phyloP scores from a whole-genome alignment of 2,797 vertebrate species.

The Novumbra hubbsi region DNA sequence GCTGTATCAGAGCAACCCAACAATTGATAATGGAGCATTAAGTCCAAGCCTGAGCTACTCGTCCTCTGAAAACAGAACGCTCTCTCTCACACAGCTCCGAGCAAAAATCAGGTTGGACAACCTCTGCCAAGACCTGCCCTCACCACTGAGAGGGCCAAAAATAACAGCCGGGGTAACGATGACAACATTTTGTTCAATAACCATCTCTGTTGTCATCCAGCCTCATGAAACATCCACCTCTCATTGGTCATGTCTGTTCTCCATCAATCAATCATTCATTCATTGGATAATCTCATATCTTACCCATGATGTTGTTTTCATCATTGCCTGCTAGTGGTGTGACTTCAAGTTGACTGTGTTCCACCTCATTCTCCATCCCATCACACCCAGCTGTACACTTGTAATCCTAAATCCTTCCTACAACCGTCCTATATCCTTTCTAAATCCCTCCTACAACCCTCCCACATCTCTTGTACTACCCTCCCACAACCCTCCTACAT shows the following conservation, averaged over 20 bases:
- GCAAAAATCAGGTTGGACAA: slow-evolving; percentile 69
- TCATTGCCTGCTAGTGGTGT: background rate
- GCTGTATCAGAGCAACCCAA: background rate
- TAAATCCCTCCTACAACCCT: too few species aligned
- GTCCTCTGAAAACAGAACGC: slow-evolving; percentile 52
- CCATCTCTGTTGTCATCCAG: slow-evolving; percentile 65
- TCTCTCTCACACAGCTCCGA: slow-evolving; percentile 76
- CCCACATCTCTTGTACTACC: too few species aligned
- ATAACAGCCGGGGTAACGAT: slow-evolving; percentile 73
- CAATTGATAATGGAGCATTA: background rate
- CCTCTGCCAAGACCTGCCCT: slow-evolving; percentile 68
- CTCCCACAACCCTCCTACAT: too few species aligned
- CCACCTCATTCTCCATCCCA: slow-evolving; percentile 41
- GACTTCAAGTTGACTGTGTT: background rate
- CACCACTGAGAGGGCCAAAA: slow-evolving; percentile 69
- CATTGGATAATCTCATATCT: slow-evolving; percentile 58
- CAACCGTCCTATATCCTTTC: too few species aligned
- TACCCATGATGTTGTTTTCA: slow-evolving; percentile 52
- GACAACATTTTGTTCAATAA: slow-evolving; percentile 60
- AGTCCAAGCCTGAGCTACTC: background rate
- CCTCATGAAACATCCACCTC: slow-evolving; percentile 58
- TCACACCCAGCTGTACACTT: background rate
- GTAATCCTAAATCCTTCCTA: slow-evolving; percentile 30
- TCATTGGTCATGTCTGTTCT: slow-evolving; percentile 42
- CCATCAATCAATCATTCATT: slow-evolving; percentile 35